phyloP scores from a whole-genome alignment of 1,140 invertebrate genomes.

The Chironomus tepperi region DNA sequence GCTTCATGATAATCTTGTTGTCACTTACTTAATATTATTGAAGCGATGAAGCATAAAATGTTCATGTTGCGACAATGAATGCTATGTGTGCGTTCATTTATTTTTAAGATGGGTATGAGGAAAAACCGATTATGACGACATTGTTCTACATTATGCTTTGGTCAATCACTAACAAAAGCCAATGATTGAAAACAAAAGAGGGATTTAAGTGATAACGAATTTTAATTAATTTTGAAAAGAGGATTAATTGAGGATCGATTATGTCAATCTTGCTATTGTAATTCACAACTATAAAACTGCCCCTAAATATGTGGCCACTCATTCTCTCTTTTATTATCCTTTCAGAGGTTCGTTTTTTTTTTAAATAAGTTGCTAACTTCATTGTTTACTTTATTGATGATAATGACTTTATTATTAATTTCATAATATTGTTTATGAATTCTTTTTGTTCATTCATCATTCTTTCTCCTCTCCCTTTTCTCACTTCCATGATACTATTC shows the following conservation, averaged over 20 bases:
- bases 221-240: constrained; percentile 6
- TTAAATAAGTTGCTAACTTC: neutral
- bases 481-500: neutral
- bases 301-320: neutral
- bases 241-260: neutral
- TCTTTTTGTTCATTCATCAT: neutral
- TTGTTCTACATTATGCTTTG: neutral
- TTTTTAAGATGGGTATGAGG: too few relatives aligned
- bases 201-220: neutral
- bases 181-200: neutral
- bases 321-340: neutral
- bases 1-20: neutral
- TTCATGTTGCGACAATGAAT: too few relatives aligned
- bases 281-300: neutral
- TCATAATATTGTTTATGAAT: neutral
- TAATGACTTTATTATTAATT: constrained; percentile 20
- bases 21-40: neutral
- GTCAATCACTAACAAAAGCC: neutral
- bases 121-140: too few relatives aligned
- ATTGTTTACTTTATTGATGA: constrained; percentile 12
- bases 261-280: neutral
- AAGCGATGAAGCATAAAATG: too few relatives aligned
- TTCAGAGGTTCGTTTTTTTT: neutral
- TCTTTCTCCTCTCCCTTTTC: neutral
- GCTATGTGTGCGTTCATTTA: too few relatives aligned